phyloP scores from a whole-genome alignment of 2,888 invertebrate genomes.

The Odontothrips loti region DNA sequence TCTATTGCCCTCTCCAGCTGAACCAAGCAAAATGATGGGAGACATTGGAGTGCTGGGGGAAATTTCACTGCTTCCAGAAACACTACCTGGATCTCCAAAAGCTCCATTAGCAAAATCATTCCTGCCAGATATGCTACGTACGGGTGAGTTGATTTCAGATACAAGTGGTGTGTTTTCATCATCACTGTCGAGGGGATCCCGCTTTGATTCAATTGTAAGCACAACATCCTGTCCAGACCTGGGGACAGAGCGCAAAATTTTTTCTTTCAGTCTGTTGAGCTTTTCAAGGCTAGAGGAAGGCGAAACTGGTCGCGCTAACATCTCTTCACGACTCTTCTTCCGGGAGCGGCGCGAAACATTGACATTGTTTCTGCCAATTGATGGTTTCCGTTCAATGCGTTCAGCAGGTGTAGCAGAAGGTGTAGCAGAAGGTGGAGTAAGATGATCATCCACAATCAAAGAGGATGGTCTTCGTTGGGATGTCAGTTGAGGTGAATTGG shows the following conservation, averaged over 20 bases:
- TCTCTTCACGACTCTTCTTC: neutral
- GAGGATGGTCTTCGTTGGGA: neutral
- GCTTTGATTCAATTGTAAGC: neutral
- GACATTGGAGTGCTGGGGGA: slow-evolving; percentile 14
- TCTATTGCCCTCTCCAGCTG: neutral
- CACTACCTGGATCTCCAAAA: slow-evolving; percentile 16
- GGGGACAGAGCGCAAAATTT: slow-evolving; percentile 38
- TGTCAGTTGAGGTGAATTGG: neutral
- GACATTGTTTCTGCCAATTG: slow-evolving; percentile 6
- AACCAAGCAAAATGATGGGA: neutral
- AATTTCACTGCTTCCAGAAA: neutral
- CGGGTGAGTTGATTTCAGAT: slow-evolving; percentile 37
- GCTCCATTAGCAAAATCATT: slow-evolving; percentile 15
- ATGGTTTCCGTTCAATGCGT: neutral
- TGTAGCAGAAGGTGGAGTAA: neutral
- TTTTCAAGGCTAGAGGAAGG: slow-evolving; percentile 44
- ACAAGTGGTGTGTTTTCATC: slow-evolving; percentile 68
- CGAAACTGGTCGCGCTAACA: slow-evolving; percentile 32
- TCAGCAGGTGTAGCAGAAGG: neutral
- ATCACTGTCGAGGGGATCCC: slow-evolving; percentile 47
- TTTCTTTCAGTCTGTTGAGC: slow-evolving; percentile 45
- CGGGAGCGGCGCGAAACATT: neutral
- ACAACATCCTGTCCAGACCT: slow-evolving; percentile 13
- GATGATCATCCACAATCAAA: neutral
- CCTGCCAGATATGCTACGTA: neutral